Conservation (phyloP, 2,113 vertebrate species). For the Cynocephalus volans region DNA sequence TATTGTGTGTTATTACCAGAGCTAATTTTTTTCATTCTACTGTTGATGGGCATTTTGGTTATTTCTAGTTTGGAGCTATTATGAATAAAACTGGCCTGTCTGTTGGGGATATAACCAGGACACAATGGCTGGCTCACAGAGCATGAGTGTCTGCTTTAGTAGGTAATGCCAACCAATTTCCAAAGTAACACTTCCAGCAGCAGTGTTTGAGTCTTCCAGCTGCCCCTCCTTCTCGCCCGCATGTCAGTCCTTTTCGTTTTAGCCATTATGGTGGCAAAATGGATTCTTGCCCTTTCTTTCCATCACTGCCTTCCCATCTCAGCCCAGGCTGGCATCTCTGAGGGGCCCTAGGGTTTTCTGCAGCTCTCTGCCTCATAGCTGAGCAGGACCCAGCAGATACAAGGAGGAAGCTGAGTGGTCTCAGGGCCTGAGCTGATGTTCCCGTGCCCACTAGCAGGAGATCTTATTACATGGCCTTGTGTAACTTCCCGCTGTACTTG, state of each 20-base stretch:
- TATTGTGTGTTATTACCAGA: no score
- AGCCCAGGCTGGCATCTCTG: not conserved
- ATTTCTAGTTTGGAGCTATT: no score
- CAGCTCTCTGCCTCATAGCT: not conserved
- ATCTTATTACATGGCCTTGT: not conserved
- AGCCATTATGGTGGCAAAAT: not conserved
- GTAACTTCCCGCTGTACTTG: not conserved
- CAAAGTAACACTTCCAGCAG: not conserved
- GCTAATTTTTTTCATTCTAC: no score
- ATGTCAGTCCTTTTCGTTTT: no score
- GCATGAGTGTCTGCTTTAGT: not conserved
- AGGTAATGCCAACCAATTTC: no score
- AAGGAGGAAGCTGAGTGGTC: not conserved
- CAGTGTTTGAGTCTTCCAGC: no score
- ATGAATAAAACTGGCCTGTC: not conserved
- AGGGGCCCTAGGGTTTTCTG: not conserved
- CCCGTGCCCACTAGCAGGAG: not conserved
- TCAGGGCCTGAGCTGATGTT: not conserved
- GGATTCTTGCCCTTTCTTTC: not conserved
- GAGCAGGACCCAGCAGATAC: not conserved
- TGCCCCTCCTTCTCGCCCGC: not conserved
- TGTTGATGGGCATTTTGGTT: no score
- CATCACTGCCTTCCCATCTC: not conserved
- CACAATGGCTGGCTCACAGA: not conserved
- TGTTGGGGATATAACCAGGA: not conserved